Evolutionary conservation across 2,113 vertebrate species (phyloP).

Genomic region (Sclerurus mexicanus): DNA sequence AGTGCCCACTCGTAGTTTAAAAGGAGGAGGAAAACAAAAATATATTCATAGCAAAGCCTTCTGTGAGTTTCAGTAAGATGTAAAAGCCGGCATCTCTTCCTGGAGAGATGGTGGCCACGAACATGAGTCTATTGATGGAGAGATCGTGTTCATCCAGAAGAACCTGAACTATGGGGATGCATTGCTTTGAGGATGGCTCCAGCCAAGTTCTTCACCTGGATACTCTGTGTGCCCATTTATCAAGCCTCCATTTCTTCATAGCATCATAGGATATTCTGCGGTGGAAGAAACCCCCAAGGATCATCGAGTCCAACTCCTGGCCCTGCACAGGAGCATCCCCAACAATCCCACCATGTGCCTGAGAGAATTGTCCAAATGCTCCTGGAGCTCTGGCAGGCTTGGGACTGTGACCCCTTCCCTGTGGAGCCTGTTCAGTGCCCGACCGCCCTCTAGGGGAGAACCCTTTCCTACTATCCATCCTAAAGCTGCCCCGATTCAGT

Average conservation of each 20-base stretch:
- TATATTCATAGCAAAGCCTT: not conserved
- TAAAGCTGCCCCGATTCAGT: not conserved
- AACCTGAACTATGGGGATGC: not conserved
- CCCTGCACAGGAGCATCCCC: not conserved
- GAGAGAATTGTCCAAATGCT: rapidly evolving
- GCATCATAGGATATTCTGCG: not conserved
- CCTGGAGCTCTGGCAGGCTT: not conserved
- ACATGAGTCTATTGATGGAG: not conserved
- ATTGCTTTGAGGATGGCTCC: not conserved
- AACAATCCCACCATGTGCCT: not conserved
- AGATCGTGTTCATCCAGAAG: not conserved
- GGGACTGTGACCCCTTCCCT: not conserved
- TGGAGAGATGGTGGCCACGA: not conserved
- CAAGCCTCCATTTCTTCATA: not conserved
- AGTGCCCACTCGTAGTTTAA: not conserved
- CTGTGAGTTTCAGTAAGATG: not conserved
- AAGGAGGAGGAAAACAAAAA: not conserved
- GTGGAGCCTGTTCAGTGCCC: not conserved
- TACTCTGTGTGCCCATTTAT: not conserved
- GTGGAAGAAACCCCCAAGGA: not conserved
- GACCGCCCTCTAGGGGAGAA: not conserved
- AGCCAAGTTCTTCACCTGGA: not conserved
- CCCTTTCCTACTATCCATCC: not conserved
- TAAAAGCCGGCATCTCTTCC: not conserved
- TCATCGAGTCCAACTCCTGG: not conserved